phyloP scores from a whole-genome alignment of 2,113 vertebrate genomes.

The Taurulus bubalis region DNA sequence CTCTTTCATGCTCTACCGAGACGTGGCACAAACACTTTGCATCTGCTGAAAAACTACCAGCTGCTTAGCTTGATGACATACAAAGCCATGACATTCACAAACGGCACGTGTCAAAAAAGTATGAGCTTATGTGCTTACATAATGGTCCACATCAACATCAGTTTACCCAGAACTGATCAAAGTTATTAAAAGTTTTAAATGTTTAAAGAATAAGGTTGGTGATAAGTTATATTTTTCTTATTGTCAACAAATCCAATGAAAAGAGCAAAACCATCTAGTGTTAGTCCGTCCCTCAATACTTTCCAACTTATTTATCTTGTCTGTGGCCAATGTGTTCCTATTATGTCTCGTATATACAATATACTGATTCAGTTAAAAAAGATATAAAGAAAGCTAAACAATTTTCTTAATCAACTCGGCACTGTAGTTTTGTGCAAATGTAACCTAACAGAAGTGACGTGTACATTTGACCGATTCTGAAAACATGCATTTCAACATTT shows the following conservation, averaged over 20 bases:
- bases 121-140: conserved; percentile 7
- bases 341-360: not conserved
- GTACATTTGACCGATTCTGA: not conserved
- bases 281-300: not conserved
- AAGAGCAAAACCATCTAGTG: not conserved
- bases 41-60: conserved; percentile 1
- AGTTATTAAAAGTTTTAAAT: not conserved
- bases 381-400: not conserved
- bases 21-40: not conserved
- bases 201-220: not conserved
- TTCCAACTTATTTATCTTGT: not conserved
- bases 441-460: not conserved
- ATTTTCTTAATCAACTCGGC: not conserved
- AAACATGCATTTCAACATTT: not conserved
- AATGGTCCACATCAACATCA: conserved; percentile 53
- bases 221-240: not conserved
- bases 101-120: not conserved
- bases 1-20: not conserved
- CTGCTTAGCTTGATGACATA: not conserved
- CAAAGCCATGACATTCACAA: conserved; percentile 1
- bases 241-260: not conserved
- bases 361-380: not conserved
- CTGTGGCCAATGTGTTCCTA: not conserved
- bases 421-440: not conserved
- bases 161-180: not conserved